Percentiles rank a stretch among this genome's conserved stretches.
Evolutionary conservation across 2,113 vertebrate genomes (phyloP).

Genomic region (Brevimyrus niger): DNA sequence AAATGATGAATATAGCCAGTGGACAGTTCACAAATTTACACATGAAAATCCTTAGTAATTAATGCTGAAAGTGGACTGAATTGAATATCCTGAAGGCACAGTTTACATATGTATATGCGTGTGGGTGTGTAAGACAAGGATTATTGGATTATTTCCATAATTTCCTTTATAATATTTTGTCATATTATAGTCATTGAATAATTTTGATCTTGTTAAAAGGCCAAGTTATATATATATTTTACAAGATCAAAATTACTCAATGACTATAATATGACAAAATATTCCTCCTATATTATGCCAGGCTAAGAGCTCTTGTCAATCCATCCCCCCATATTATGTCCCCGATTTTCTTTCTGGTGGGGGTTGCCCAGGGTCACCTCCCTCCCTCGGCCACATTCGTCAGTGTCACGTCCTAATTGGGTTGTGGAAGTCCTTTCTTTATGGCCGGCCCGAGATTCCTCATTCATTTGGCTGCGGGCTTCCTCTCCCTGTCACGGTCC

Average conservation of each 20-base stretch:
- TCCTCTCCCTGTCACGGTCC: constrained; percentile 58
- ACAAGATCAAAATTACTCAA: constrained; percentile 25
- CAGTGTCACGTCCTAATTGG: constrained; percentile 70
- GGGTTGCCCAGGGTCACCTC: constrained; percentile 58
- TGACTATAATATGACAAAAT: neutral
- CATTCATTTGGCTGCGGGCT: constrained; percentile 59
- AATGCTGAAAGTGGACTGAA: neutral
- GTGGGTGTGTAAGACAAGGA: no score
- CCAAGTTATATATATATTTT: no score
- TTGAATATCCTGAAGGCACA: no score
- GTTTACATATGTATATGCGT: no score
- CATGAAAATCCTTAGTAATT: neutral
- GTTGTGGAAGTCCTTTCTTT: constrained; percentile 62
- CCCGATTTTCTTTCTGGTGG: constrained; percentile 66
- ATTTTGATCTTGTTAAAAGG: no score
- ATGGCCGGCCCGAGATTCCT: constrained; percentile 61
- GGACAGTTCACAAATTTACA: neutral
- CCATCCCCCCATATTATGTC: constrained; percentile 54
- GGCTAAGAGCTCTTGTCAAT: constrained; percentile 27
- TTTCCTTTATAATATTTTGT: no score
- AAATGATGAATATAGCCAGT: constrained; percentile 23
- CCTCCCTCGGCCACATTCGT: constrained; percentile 65
- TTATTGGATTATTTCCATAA: no score
- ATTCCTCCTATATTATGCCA: neutral
- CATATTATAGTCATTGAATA: no score